Conservation (phyloP, 2,797 vertebrate species). For the Heterohyrax brucei region DNA sequence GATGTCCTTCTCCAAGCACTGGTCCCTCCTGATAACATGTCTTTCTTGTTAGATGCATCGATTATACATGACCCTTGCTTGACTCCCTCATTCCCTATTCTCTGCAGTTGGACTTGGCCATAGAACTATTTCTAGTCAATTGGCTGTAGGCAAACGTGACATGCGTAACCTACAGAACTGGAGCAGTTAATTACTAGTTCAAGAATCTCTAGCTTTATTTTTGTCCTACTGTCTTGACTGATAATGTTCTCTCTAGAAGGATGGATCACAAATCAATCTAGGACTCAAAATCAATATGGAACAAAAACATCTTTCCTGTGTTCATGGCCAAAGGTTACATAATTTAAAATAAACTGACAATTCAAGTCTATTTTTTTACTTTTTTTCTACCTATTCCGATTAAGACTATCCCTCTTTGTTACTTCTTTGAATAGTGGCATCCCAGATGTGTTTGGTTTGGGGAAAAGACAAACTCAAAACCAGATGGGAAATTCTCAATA, state of each 20-base stretch:
- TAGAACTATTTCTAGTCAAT: neutral
- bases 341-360: neutral
- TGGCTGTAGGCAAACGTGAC: neutral
- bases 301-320: neutral
- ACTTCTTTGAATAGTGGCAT: neutral
- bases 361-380: neutral
- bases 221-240: neutral
- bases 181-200: neutral
- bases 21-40: too few species aligned
- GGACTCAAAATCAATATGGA: neutral
- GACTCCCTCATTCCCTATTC: accelerated
- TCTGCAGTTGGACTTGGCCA: neutral
- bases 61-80: neutral
- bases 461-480: neutral
- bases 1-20: too few species aligned
- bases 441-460: neutral
- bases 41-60: neutral
- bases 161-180: neutral
- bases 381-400: neutral
- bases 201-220: neutral
- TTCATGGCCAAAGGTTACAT: accelerated
- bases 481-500: neutral
- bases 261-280: neutral
- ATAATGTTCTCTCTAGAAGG: neutral
- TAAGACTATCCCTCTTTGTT: neutral